A percentile compares a stretch with the other conserved stretches of the same genome.
Evolutionary conservation across 1,140 invertebrate genomes (phyloP).

Genomic region (Aphaenogaster rudis): DNA sequence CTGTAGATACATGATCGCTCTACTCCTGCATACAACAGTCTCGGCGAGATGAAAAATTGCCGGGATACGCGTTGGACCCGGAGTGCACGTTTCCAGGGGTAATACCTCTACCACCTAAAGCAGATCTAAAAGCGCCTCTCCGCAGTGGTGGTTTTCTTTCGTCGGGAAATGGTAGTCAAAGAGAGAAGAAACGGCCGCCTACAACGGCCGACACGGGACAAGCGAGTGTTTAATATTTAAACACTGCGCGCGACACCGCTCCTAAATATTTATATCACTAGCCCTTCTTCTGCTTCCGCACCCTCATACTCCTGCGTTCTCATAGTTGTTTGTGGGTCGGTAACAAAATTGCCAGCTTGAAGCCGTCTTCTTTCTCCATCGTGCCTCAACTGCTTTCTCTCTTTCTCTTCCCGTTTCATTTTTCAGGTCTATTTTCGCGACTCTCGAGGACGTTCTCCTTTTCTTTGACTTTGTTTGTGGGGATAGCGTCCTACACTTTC

Average conservation of each 20-base stretch:
- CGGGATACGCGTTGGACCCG: no score
- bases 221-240: slow-evolving; percentile 76
- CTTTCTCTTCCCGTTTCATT: slow-evolving; percentile 15
- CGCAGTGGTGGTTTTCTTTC: neutral
- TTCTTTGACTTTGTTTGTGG: slow-evolving; percentile 1
- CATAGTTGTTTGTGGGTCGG: slow-evolving; percentile 63
- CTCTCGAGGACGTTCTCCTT: slow-evolving; percentile 34
- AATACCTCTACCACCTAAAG: neutral
- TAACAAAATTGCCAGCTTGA: slow-evolving; percentile 72
- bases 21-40: neutral
- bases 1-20: neutral
- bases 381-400: neutral
- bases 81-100: slow-evolving; percentile 10
- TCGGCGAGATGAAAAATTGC: slow-evolving; percentile 28
- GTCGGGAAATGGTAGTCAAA: slow-evolving; percentile 25
- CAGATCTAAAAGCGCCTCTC: slow-evolving; percentile 19
- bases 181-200: neutral
- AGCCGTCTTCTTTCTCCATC: slow-evolving; percentile 28
- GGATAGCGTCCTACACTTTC: neutral
- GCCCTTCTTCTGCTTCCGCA: slow-evolving; percentile 11
- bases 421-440: slow-evolving; percentile 61
- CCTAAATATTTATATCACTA: slow-evolving; percentile 75
- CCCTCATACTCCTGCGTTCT: neutral
- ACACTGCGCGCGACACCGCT: slow-evolving; percentile 48
- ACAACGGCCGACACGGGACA: slow-evolving; percentile 18